Percentiles rank a stretch among this genome's conserved stretches.
phyloP scores from a whole-genome alignment of 2,113 vertebrate genomes.

The Mus spicilegus region DNA sequence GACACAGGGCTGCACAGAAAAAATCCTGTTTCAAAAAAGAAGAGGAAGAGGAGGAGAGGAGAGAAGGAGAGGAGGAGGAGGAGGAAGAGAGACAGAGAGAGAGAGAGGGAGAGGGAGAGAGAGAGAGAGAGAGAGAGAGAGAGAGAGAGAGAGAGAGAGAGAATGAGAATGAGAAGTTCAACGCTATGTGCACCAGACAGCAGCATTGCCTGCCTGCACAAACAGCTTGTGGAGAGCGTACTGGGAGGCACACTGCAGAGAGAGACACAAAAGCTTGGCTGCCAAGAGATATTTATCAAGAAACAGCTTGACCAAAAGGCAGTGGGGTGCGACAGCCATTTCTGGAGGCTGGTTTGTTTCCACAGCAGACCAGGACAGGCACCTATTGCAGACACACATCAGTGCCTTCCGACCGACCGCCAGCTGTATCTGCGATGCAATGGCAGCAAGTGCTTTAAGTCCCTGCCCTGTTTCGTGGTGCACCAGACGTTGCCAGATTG shows the following conservation, averaged over 20 bases:
- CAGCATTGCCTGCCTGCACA: background rate
- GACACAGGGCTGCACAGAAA: background rate
- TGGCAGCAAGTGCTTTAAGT: background rate
- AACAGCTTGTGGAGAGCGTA: background rate
- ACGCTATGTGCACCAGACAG: background rate
- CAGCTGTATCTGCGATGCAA: background rate
- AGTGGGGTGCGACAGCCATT: background rate
- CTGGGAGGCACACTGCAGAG: constrained; percentile 4
- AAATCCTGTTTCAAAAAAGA: background rate
- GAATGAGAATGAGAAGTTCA: background rate
- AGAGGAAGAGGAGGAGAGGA: too few species aligned
- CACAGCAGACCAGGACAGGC: background rate
- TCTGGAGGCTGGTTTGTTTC: constrained; percentile 16
- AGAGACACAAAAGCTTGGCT: constrained; percentile 31
- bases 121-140: too few species aligned
- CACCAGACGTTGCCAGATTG: background rate
- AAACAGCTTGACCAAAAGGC: background rate
- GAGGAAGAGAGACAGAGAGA: accelerated
- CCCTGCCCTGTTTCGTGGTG: background rate
- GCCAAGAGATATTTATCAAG: constrained; percentile 53
- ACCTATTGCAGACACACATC: background rate
- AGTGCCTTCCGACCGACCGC: background rate
- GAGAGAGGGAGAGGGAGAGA: accelerated
- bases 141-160: background rate
- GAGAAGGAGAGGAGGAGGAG: accelerated